phyloP scores from a whole-genome alignment of 2,113 vertebrate genomes.

The Perca flavescens region DNA sequence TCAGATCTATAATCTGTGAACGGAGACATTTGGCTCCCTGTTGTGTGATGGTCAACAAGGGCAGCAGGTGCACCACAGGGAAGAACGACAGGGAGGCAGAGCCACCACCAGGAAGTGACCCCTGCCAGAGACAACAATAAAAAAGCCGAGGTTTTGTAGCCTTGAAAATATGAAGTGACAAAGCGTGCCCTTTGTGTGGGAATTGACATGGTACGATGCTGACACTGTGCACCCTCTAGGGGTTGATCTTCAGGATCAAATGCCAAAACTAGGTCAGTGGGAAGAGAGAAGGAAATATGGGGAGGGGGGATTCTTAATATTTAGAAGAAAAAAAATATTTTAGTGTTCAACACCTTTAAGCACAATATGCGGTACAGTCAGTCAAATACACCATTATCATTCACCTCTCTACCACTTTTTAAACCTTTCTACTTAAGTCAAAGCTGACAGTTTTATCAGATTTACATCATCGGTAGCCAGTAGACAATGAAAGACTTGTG shows the following conservation, averaged over 20 bases:
- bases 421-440: not conserved
- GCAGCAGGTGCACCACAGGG: conserved; percentile 75
- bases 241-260: conserved; percentile 86
- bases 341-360: conserved; percentile 22
- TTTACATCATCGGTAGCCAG: conserved; percentile 3
- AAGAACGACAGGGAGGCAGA: conserved; percentile 48
- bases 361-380: not conserved
- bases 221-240: conserved; percentile 85
- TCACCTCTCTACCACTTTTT: conserved; percentile 10
- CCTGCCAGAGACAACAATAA: conserved; percentile 75
- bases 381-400: conserved; percentile 16
- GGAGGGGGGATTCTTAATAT: conserved; percentile 21
- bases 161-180: conserved; percentile 87
- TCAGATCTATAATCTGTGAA: conserved; percentile 37
- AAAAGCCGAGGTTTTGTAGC: conserved; percentile 73
- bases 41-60: conserved; percentile 69
- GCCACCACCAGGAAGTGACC: conserved; percentile 73
- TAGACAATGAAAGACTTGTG: conserved; percentile 18
- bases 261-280: conserved; percentile 87
- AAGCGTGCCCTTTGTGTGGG: conserved; percentile 84
- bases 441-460: not conserved
- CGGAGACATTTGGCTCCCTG: conserved; percentile 53
- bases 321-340: conserved; percentile 21
- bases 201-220: conserved; percentile 82
- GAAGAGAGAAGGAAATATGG: conserved; percentile 11